Evolutionary conservation across 2,797 vertebrate species (phyloP), one percentile per base, ranked within the genome.

Genomic region (Hapalemur alaotrensis): DNA sequence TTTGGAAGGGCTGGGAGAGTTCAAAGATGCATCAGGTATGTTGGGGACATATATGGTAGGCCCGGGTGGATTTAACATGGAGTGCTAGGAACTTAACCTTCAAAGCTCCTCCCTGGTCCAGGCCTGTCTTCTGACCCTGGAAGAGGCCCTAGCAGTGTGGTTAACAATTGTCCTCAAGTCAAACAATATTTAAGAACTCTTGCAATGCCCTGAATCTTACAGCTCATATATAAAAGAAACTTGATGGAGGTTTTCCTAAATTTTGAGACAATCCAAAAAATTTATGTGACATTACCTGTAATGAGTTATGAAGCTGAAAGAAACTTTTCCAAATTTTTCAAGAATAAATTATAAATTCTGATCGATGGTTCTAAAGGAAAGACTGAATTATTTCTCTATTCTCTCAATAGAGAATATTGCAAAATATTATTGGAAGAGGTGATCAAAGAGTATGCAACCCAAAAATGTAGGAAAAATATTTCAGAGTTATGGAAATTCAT

Each of bases 221-320:
- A 50, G 35, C 12, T 72, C 20, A 63, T 15, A 2, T 32, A 3
- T 63, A 35, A 88, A 89, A 48, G 69, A 72, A 38, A 65, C 50
- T 78, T 91, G 23, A 70, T 57, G 52, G n/a, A 83, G 14, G 9
- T 76, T 78, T 91, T 50, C 46, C 41, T 38, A 88, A 76, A 79
- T 72, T 95, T 96, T 54, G 63, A 89, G 28, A n/a, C 61, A 85
- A 38, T 70, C 25, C 72, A 59, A 43, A 93, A 95, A 35, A 18
- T 72, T 63, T 78, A 9, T 9, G 41, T 65, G 48, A 23, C 5
- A n/a, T 43, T 52, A 57, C 25, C 59, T 83, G 28, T 48, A 82
- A 73, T 79, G 28, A 84, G 14, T 69, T 85, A 41, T 38, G 43
- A 92, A 93, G 7, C 41, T 65, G 65, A 70, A 93, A 79, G 17